Evolutionary conservation across 2,113 vertebrate species (phyloP).

Genomic region (Tenrec ecaudatus): DNA sequence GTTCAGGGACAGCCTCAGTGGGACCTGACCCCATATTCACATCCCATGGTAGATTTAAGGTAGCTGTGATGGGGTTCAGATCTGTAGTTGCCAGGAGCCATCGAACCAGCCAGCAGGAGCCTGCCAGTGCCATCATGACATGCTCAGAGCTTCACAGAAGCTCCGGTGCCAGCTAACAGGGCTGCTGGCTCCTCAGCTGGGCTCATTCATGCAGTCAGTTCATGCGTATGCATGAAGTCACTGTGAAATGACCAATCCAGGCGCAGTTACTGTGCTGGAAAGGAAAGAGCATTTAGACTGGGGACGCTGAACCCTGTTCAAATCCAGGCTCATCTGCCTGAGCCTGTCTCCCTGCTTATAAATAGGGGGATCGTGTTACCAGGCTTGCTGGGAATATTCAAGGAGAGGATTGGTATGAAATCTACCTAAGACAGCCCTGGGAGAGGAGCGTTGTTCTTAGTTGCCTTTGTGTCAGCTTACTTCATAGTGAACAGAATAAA

Average conservation of each 20-base stretch:
- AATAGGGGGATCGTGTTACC: neutral
- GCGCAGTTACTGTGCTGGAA: neutral
- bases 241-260: constrained; percentile 44
- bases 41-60: neutral
- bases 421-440: neutral
- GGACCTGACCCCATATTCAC: neutral
- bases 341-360: constrained; percentile 39
- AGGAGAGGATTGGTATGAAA: neutral
- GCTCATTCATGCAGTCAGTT: neutral
- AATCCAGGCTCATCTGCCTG: neutral
- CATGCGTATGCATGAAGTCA: constrained; percentile 63
- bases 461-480: neutral
- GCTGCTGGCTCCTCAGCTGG: neutral
- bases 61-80: neutral
- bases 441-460: neutral
- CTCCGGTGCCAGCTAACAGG: rapidly evolving
- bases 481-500: neutral
- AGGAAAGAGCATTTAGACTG: neutral
- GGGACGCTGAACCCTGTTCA: neutral
- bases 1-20: neutral
- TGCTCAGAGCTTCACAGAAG: constrained; percentile 23
- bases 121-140: neutral
- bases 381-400: neutral
- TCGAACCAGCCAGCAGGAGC: neutral
- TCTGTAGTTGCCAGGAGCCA: neutral